Conservation (phyloP, 2,888 invertebrate species). For the Rhamnusium bicolor region DNA sequence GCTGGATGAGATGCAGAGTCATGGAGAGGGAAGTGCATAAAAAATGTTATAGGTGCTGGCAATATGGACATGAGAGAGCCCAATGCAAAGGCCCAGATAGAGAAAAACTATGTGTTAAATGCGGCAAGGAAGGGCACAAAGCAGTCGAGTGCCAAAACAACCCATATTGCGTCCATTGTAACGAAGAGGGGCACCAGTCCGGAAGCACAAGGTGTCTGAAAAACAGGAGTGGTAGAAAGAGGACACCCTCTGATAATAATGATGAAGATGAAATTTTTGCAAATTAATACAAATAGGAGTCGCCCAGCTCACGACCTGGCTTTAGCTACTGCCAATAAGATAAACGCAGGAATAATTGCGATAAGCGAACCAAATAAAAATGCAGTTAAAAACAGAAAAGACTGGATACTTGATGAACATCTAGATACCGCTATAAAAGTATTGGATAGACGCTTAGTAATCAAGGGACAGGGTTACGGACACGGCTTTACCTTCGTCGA, state of each 20-base stretch:
- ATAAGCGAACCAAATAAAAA: slow-evolving; percentile 21
- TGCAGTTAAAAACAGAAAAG: neutral
- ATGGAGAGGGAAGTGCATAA: slow-evolving; percentile 31
- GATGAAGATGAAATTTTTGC: neutral
- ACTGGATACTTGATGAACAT: neutral
- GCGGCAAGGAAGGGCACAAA: slow-evolving; percentile 41
- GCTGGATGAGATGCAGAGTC: slow-evolving; percentile 37
- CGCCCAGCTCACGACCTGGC: slow-evolving; percentile 20
- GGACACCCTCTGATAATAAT: neutral
- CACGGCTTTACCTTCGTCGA: neutral
- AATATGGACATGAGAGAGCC: slow-evolving; percentile 36
- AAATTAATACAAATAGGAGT: slow-evolving; percentile 31
- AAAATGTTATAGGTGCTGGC: slow-evolving; percentile 48
- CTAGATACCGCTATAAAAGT: neutral
- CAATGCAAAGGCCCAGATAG: slow-evolving; percentile 46
- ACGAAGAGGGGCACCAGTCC: slow-evolving; percentile 35
- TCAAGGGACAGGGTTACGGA: neutral
- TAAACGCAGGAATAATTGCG: slow-evolving; percentile 3
- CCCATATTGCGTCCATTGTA: slow-evolving; percentile 41
- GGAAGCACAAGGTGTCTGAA: slow-evolving; percentile 1
- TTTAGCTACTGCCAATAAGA: slow-evolving; percentile 4
- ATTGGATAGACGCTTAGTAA: neutral
- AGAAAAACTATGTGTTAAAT: slow-evolving; percentile 36
- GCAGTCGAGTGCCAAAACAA: slow-evolving; percentile 37
- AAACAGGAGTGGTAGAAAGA: slow-evolving; percentile 5